Base-by-base conservation (phyloP, 2,888 invertebrate species). In the Sphinx pinastri region DNA sequence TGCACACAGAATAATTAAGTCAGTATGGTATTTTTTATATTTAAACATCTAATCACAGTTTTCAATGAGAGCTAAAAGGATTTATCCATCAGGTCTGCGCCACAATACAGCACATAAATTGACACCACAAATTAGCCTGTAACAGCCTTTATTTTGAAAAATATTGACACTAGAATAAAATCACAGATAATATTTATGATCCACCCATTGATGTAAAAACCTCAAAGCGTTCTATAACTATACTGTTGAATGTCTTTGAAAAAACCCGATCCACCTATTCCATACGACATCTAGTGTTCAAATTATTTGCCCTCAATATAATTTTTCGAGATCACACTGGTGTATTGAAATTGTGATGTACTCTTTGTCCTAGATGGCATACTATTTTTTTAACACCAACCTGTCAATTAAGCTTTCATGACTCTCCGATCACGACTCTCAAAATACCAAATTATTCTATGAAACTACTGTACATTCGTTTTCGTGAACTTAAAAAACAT, bases 381-480 rank as follows among this genome's bases (percentile, higher is more conserved):
- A n/a, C 2, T 31, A 25, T 7, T 66, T 31, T 45, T 63, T 69
- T 69, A 63, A 52, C 69, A 45, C n/a, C 38, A 25, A 16, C 52
- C 11, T 47, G 63, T 54, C 13, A 69, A 69, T 63, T 69, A 45
- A 8, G 45, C 25, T 54, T 52, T 55, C 54, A 63, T 54, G 63
- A 69, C 25, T 25, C n/a, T 16, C 10, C n/a, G 45, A 69, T 69
- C 69, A 69, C 69, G 69, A 63, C 11, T 69, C 13, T 47, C 16
- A 16, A 59, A 59, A 59, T 38, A 51, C 13, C 31, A 25, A 31
- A 8, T 57, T 60, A 16, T 8, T 16, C 38, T 19, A 47, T 47
- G 60, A 60, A 12, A n/a, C 60, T 45, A 12, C n/a, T 16, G 5
- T 16, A 38, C n/a, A 54, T 16, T 54, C n/a, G 16, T 6, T 16